Evolutionary conservation across 2,113 vertebrate genomes (phyloP).

Genomic region (Cromileptes altivelis): DNA sequence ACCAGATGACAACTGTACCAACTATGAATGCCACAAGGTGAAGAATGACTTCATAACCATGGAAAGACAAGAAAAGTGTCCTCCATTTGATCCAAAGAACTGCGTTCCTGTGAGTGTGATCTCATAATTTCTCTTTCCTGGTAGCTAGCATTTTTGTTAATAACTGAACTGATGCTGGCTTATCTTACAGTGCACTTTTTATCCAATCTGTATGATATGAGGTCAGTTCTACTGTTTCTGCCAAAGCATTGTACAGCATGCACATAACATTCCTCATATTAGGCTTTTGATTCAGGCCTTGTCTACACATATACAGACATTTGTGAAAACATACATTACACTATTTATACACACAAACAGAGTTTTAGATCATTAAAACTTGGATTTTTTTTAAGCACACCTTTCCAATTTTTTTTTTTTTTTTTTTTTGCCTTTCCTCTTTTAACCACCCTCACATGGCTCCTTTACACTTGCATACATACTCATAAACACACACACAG

Average conservation of each 20-base stretch:
- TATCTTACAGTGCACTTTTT: not conserved
- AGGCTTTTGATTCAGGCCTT: not conserved
- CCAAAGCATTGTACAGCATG: not conserved
- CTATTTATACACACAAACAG: too few relatives aligned
- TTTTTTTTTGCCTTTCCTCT: too few relatives aligned
- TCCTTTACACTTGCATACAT: too few relatives aligned
- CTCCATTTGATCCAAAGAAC: constrained; percentile 69
- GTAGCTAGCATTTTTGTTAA: not conserved
- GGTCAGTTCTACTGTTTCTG: not conserved
- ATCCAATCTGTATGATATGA: not conserved
- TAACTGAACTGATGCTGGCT: not conserved
- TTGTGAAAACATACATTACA: too few relatives aligned
- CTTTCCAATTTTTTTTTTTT: too few relatives aligned
- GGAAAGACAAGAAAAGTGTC: constrained; percentile 65
- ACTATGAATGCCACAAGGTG: constrained; percentile 82
- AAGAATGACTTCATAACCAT: constrained; percentile 57
- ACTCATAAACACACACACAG: too few relatives aligned
- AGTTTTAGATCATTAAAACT: too few relatives aligned
- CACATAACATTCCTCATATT: not conserved
- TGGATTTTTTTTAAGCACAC: too few relatives aligned
- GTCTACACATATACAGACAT: too few relatives aligned
- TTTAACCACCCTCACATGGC: too few relatives aligned
- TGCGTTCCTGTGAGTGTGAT: constrained; percentile 85
- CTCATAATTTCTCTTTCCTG: not conserved
- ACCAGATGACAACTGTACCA: constrained; percentile 78